A percentile compares a stretch with the other conserved stretches of the same genome.
Conservation (phyloP, 1,140 invertebrate species). For the Gonatopus flavifemur region DNA sequence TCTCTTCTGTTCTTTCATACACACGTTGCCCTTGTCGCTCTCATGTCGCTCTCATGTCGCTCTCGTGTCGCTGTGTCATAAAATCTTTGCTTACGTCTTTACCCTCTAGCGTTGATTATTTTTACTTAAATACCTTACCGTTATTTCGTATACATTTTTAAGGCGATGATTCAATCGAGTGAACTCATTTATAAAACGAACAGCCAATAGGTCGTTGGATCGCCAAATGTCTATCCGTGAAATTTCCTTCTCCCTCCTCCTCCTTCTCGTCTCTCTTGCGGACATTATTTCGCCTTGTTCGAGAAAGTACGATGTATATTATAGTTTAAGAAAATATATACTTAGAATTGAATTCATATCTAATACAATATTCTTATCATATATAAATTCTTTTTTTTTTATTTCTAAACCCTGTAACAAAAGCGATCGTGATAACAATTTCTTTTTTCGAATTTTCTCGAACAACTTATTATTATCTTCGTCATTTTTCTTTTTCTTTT, state of each 20-base stretch:
- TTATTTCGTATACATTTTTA: slow-evolving; percentile 63
- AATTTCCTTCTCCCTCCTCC: neutral
- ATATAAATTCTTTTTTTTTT: too few relatives aligned
- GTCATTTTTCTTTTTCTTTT: too few relatives aligned
- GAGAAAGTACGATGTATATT: too few relatives aligned
- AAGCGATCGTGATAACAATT: too few relatives aligned
- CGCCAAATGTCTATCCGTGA: slow-evolving; percentile 23
- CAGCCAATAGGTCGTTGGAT: slow-evolving; percentile 51
- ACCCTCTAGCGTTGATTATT: slow-evolving; percentile 58
- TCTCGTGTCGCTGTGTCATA: slow-evolving; percentile 50
- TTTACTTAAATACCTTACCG: slow-evolving; percentile 59
- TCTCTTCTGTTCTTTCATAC: slow-evolving; percentile 6
- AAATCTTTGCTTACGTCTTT: slow-evolving; percentile 51
- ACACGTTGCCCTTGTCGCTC: too few relatives aligned
- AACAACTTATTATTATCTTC: too few relatives aligned
- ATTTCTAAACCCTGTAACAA: too few relatives aligned
- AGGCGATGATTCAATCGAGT: slow-evolving; percentile 62
- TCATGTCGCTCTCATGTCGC: slow-evolving; percentile 28
- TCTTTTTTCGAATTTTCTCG: too few relatives aligned
- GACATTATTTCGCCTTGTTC: slow-evolving; percentile 3
- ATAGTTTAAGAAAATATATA: too few relatives aligned
- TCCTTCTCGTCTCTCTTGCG: neutral
- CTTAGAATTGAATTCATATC: too few relatives aligned
- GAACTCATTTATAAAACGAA: slow-evolving; percentile 57
- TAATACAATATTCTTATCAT: too few relatives aligned